A percentile compares a stretch with the other conserved stretches of the same genome.
Evolutionary conservation across 2,888 invertebrate genomes (phyloP).

Genomic region (Phortica magna): DNA sequence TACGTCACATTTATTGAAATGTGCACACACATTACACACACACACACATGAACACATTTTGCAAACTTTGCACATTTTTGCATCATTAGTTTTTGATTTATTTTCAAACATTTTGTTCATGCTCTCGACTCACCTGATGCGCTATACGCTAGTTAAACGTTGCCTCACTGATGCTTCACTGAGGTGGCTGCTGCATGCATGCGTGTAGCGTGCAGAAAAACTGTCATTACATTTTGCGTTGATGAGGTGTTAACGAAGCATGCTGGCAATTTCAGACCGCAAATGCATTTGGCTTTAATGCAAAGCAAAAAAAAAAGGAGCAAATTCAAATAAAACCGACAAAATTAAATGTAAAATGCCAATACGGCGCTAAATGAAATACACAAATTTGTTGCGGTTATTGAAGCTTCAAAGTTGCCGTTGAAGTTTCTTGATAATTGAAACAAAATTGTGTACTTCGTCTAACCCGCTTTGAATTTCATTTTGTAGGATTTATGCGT

Average conservation of each 20-base stretch:
- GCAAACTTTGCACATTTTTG: constrained; percentile 29
- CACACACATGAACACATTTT: constrained; percentile 41
- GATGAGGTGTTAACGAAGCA: constrained; percentile 22
- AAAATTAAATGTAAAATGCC: constrained; percentile 31
- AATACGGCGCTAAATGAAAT: constrained; percentile 15
- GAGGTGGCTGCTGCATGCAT: not conserved
- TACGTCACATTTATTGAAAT: no score
- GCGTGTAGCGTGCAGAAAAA: not conserved
- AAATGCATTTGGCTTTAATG: constrained; percentile 15
- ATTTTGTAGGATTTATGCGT: no score
- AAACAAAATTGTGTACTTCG: no score
- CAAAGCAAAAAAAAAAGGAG: constrained; percentile 7
- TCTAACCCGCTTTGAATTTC: no score
- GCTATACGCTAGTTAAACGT: no score
- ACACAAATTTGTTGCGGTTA: constrained; percentile 12
- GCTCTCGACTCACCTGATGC: not conserved
- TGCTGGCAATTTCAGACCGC: constrained; percentile 24
- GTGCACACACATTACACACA: no score
- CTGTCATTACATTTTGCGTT: constrained; percentile 7
- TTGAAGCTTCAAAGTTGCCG: not conserved
- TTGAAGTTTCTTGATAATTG: not conserved
- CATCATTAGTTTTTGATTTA: constrained; percentile 20
- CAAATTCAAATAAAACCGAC: not conserved
- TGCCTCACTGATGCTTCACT: no score
- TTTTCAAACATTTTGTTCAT: not conserved